Percentiles rank a stretch among this genome's conserved stretches.
Evolutionary conservation across 2,113 vertebrate species (phyloP).

Genomic region (Ailuropoda melanoleuca): DNA sequence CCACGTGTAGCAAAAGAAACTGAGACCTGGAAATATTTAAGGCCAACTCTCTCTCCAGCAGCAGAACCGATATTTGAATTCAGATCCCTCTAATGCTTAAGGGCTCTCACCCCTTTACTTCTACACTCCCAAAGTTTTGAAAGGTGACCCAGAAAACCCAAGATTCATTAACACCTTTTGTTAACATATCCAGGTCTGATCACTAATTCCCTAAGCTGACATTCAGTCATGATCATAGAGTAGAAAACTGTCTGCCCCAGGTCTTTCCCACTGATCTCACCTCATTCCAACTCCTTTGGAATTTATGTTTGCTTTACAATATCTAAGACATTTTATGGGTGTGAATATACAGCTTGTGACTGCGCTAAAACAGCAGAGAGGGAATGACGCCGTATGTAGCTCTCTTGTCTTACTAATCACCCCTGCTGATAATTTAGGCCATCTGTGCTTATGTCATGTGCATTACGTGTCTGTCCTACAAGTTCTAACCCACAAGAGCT

Average conservation of each 20-base stretch:
- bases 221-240: not conserved
- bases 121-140: not conserved
- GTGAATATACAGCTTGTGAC: not conserved
- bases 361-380: fast-evolving
- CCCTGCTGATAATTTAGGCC: not conserved
- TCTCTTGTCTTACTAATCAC: not conserved
- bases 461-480: not conserved
- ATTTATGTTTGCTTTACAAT: not conserved
- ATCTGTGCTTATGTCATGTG: no score
- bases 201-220: not conserved
- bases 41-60: not conserved
- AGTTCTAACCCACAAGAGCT: not conserved
- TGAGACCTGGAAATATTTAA: not conserved
- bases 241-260: not conserved
- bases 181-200: not conserved
- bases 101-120: not conserved
- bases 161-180: not conserved
- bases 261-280: not conserved
- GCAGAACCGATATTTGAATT: not conserved
- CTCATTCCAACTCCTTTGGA: not conserved
- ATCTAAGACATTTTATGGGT: not conserved
- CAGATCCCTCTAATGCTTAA: not conserved
- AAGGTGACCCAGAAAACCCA: not conserved
- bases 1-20: not conserved
- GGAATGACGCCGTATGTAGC: fast-evolving